Percentiles rank a stretch among this genome's conserved stretches.
These are phyloP conservation scores for Fissipunctia ypsillon DNA, from an alignment of 2,888 invertebrate species.

Conservation along the genomic window DNA sequence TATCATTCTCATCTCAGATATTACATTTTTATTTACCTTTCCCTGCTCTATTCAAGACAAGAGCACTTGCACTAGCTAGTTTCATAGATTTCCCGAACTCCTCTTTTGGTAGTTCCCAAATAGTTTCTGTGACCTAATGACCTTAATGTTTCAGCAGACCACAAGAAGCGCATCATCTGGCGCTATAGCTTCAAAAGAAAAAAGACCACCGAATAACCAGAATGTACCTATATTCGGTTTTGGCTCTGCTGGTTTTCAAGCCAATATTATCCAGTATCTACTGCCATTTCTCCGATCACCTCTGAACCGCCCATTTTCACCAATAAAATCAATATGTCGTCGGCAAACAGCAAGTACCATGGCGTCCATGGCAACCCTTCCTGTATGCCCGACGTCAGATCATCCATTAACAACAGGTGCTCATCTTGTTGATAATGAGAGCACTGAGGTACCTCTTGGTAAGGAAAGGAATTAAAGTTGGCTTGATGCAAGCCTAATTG, in stretches of 20 bases:
- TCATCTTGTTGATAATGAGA: background rate
- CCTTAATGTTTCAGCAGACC: background rate
- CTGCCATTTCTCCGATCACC: background rate
- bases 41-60: background rate
- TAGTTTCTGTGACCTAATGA: too few relatives aligned
- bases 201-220: background rate
- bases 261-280: background rate
- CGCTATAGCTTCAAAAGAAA: too few relatives aligned
- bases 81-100: background rate
- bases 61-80: background rate
- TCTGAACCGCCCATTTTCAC: background rate
- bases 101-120: background rate
- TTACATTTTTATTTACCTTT: background rate
- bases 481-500: background rate
- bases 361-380: background rate
- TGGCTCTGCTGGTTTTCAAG: slow-evolving; percentile 1
- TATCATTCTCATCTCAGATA: background rate
- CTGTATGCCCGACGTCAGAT: background rate
- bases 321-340: background rate
- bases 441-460: background rate
- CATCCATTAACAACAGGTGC: background rate
- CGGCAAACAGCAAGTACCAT: background rate
- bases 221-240: background rate
- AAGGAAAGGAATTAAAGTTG: background rate
- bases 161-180: background rate